These are phyloP conservation scores for Pollicipes pollicipes DNA, from an alignment of 1,140 invertebrate species.

Conservation along the genomic window DNA sequence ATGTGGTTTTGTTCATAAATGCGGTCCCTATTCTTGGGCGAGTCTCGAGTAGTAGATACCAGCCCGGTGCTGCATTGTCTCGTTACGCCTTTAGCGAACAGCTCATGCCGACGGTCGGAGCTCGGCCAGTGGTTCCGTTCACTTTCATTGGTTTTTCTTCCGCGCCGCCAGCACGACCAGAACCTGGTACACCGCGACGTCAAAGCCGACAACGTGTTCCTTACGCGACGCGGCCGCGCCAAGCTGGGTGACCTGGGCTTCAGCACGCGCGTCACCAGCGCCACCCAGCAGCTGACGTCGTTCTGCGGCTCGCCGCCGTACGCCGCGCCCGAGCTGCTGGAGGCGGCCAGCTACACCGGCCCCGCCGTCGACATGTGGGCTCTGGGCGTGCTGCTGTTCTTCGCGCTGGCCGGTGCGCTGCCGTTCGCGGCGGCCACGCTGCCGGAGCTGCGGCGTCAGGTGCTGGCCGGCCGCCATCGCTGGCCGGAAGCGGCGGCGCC, in stretches of 20 bases:
- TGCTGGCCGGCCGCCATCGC: slow-evolving; percentile 12
- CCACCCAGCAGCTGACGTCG: slow-evolving; percentile 50
- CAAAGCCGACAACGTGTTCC: slow-evolving; percentile 69
- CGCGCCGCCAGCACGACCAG: slow-evolving; percentile 40
- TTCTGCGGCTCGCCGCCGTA: slow-evolving; percentile 81
- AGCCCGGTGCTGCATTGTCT: too few species aligned
- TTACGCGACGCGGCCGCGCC: slow-evolving; percentile 31
- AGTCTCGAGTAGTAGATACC: too few species aligned
- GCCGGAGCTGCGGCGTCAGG: slow-evolving; percentile 14
- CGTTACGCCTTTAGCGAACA: too few species aligned
- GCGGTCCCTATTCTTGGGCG: too few species aligned
- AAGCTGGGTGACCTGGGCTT: slow-evolving; percentile 71
- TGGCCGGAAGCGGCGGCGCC: slow-evolving; percentile 7
- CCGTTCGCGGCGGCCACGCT: slow-evolving; percentile 28
- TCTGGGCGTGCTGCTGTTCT: slow-evolving; percentile 58
- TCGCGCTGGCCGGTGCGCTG: slow-evolving; percentile 57
- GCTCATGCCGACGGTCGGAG: too few species aligned
- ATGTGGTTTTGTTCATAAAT: too few species aligned
- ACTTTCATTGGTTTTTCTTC: too few species aligned
- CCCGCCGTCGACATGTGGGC: slow-evolving; percentile 67
- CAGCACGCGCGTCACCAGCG: slow-evolving; percentile 34
- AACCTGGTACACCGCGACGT: slow-evolving; percentile 72
- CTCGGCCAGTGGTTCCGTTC: too few species aligned
- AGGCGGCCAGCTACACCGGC: slow-evolving; percentile 53
- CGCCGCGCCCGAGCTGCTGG: slow-evolving; percentile 65